Evolutionary conservation across 2,797 vertebrate genomes (phyloP), one percentile per base, ranked within the genome.

Genomic region (Siniperca obscura): DNA sequence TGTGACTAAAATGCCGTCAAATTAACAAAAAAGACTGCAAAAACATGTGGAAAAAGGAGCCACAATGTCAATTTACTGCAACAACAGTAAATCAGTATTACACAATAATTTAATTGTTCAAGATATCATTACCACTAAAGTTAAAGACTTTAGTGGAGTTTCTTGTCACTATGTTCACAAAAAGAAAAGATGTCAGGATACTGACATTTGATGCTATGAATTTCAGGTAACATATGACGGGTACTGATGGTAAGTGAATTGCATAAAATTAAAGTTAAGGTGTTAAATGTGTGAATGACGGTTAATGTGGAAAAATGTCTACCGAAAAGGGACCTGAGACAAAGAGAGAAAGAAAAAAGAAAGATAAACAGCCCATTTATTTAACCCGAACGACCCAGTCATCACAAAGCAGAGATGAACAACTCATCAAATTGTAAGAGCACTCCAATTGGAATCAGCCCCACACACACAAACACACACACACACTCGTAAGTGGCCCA

Each of bases 401-500:
- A 73, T 72, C 64, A 70, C 34, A 70, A 34, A 61, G 10, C 60
- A 50, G 25, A 78, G 57, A 77, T 76, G 82, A 86, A 87, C 62
- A 85, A 36, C 73, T 78, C 27, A 69, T 86, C 55, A 50, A 77
- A 79, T 52, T 80, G 36, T 53, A 68, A 77, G 70, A 46, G 79
- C 42, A 52, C 50, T 71, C 52, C 44, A 66, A 21, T 11, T 55
- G 27, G 50, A 79, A 74, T 74, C 61, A 53, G 42, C 3, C 48
- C 57, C 46, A 71, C 70, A 62, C 62, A 64, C 66, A 42, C 59
- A 53, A 60, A 74, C 62, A 85, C 52, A 64, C 60, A 64, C n/a
- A 68, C 59, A 72, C 7, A 6, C 42, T 25, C 1, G n/a, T 68
- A 81, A 86, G 73, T 69, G 85, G 64, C 70, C 78, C 76, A 87